Conservation (phyloP, 2,797 vertebrate species). For the Catamblyrhynchus diadema region DNA sequence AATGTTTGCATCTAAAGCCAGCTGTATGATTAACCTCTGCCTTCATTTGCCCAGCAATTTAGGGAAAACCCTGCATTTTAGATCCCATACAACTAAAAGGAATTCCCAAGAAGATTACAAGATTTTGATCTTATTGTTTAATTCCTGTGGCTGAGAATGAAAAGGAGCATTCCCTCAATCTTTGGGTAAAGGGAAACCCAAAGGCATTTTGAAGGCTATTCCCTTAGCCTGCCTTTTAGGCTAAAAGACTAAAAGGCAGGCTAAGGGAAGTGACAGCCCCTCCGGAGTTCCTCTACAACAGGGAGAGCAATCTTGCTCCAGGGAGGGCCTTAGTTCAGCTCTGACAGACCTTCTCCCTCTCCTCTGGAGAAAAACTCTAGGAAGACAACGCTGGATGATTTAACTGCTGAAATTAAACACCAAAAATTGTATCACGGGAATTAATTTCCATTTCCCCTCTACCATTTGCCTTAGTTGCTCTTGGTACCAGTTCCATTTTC, state of each 20-base stretch:
- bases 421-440: background rate
- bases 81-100: constrained; percentile 29
- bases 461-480: background rate
- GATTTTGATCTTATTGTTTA: constrained; percentile 61
- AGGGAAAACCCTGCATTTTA: constrained; percentile 15
- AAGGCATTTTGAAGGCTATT: constrained; percentile 57
- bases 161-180: constrained; percentile 51
- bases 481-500: background rate
- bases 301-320: background rate
- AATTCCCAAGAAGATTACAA: constrained; percentile 57
- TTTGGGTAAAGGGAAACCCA: constrained; percentile 26
- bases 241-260: background rate
- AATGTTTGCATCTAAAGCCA: background rate
- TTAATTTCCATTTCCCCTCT: background rate
- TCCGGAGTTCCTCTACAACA: background rate
- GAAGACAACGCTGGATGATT: background rate
- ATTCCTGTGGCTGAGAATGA: constrained; percentile 32
- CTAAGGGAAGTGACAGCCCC: background rate
- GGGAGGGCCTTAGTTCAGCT: background rate
- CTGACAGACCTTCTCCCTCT: background rate
- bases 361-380: background rate
- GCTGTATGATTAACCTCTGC: background rate
- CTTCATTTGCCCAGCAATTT: constrained; percentile 13
- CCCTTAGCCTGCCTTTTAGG: too few relatives aligned
- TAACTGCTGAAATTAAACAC: background rate